Conservation (phyloP, 2,888 invertebrate genomes). For the Girardia tigrina region DNA sequence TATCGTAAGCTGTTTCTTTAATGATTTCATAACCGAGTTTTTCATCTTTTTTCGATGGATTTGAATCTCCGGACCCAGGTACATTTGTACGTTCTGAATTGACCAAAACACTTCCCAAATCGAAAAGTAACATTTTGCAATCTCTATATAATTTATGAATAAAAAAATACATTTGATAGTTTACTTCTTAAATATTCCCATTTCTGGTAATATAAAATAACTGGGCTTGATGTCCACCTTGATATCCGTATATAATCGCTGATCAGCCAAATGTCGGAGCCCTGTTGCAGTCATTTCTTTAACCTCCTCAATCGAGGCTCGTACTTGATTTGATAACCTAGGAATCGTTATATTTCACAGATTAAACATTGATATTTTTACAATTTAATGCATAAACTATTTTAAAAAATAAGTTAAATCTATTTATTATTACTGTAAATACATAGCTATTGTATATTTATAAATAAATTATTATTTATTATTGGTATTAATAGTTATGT, state of each 20-base stretch:
- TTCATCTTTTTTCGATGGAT: constrained; percentile 19
- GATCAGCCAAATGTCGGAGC: constrained; percentile 74
- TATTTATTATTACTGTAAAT: too few species aligned
- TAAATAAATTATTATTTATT: too few species aligned
- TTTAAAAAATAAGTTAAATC: too few species aligned
- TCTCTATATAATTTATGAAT: constrained; percentile 43
- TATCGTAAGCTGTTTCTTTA: constrained; percentile 70
- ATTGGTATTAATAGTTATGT: too few species aligned
- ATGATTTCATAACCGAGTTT: constrained; percentile 58
- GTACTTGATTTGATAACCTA: constrained; percentile 73
- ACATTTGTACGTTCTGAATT: constrained; percentile 41
- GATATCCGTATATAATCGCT: constrained; percentile 48
- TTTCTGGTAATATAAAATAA: constrained; percentile 69
- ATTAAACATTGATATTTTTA: too few species aligned
- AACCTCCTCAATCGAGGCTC: constrained; percentile 65
- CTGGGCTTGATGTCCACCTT: constrained; percentile 69
- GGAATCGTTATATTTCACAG: too few species aligned
- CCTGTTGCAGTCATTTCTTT: constrained; percentile 82
- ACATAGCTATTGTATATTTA: too few species aligned
- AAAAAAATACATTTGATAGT: constrained; percentile 37
- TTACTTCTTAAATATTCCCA: constrained; percentile 63
- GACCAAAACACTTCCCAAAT: constrained; percentile 64
- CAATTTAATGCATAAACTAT: too few species aligned
- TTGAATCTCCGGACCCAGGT: constrained; percentile 17
- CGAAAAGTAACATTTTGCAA: constrained; percentile 64